phyloP scores from a whole-genome alignment of 1,140 invertebrate species.

The Epicauta chinensis region DNA sequence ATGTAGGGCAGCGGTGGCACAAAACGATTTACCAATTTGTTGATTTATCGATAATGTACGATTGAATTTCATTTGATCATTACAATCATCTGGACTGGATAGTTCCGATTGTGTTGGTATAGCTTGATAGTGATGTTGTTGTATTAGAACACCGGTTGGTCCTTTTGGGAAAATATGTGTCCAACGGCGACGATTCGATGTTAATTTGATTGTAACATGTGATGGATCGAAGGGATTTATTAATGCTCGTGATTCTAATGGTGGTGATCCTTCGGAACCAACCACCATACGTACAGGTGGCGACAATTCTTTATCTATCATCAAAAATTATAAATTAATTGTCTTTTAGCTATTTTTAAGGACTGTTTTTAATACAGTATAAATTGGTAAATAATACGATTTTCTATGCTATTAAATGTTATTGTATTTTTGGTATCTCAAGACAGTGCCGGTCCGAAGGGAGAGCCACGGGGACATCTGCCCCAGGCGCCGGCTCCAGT shows the following conservation, averaged over 20 bases:
- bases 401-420: too few relatives aligned
- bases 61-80: slow-evolving; percentile 10
- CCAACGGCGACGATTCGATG: slow-evolving; percentile 94
- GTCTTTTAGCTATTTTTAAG: not conserved
- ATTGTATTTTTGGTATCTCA: too few relatives aligned
- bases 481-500: too few relatives aligned
- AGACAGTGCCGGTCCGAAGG: too few relatives aligned
- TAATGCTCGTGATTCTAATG: slow-evolving; percentile 52
- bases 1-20: slow-evolving; percentile 25
- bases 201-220: slow-evolving; percentile 92
- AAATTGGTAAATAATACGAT: too few relatives aligned
- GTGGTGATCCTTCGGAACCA: slow-evolving; percentile 51
- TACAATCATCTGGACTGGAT: slow-evolving; percentile 6
- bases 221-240: slow-evolving; percentile 98
- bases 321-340: not conserved
- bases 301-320: slow-evolving; percentile 48
- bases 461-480: too few relatives aligned
- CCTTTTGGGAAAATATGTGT: slow-evolving; percentile 98
- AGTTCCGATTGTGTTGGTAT: slow-evolving; percentile 52
- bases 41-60: slow-evolving; percentile 11
- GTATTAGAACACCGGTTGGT: slow-evolving; percentile 80
- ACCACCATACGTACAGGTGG: slow-evolving; percentile 50
- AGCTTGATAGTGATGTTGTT: slow-evolving; percentile 89
- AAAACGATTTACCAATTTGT: slow-evolving; percentile 11
- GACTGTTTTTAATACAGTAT: too few relatives aligned